A percentile compares a stretch with the other conserved stretches of the same genome.
These are phyloP conservation scores for Ictalurus furcatus DNA, from an alignment of 2,113 vertebrate species.

Conservation along the genomic window DNA sequence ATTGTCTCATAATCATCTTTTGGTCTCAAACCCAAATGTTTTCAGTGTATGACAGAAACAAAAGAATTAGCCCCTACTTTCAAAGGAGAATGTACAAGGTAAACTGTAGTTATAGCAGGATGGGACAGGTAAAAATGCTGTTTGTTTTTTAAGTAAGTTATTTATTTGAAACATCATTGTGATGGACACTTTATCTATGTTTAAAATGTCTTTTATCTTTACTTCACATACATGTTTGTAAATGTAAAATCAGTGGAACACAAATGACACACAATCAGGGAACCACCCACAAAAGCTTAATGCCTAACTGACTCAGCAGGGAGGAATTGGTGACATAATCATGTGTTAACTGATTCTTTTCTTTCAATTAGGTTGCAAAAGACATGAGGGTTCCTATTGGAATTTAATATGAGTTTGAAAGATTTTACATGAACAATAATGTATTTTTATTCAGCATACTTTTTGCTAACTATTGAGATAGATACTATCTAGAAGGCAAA, in stretches of 20 bases:
- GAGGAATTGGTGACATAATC: neutral
- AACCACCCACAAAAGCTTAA: neutral
- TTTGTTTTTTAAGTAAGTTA: neutral
- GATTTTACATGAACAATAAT: neutral
- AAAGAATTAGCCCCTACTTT: too few relatives aligned
- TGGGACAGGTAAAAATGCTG: neutral
- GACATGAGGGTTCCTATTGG: neutral
- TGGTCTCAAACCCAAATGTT: too few relatives aligned
- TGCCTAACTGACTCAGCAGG: neutral
- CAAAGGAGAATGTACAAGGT: neutral
- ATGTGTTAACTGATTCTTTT: neutral
- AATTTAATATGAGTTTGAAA: neutral
- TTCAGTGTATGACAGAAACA: too few relatives aligned
- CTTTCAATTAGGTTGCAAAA: neutral
- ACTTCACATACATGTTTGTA: too few relatives aligned
- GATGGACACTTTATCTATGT: neutral
- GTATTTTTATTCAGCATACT: neutral
- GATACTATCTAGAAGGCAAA: neutral
- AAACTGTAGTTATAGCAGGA: too few relatives aligned
- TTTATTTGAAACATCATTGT: neutral
- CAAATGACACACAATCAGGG: neutral
- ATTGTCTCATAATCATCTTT: too few relatives aligned
- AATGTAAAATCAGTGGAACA: too few relatives aligned
- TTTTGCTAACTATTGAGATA: neutral
- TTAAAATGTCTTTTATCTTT: too few relatives aligned